Evolutionary conservation across 2,888 invertebrate genomes (phyloP).

Genomic region (Brenthis daphne): DNA sequence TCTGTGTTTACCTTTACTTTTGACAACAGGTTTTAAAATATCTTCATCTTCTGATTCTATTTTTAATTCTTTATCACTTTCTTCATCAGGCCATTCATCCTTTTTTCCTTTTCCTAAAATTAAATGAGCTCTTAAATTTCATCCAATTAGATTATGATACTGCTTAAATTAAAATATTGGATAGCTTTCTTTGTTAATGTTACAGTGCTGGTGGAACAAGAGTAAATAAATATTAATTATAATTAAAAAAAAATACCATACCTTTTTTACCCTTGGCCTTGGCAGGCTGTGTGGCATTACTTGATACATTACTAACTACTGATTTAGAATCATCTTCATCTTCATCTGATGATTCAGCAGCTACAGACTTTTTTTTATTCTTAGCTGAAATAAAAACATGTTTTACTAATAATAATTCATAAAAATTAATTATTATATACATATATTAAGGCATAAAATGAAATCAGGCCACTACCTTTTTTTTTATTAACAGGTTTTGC

Average conservation of each 20-base stretch:
- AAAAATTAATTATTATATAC: neutral
- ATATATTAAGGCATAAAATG: neutral
- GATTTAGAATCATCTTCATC: slow-evolving; percentile 69
- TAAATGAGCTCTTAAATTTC: neutral
- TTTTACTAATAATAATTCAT: neutral
- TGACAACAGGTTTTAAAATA: slow-evolving; percentile 62
- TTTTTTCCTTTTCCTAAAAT: slow-evolving; percentile 77
- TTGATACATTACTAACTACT: slow-evolving; percentile 67
- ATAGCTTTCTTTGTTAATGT: neutral
- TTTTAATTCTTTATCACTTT: slow-evolving; percentile 72
- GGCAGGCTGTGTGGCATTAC: slow-evolving; percentile 54
- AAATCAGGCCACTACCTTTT: slow-evolving; percentile 60
- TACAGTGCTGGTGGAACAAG: too few relatives aligned
- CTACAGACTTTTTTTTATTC: slow-evolving; percentile 71
- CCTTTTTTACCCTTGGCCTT: slow-evolving; percentile 68
- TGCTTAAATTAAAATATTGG: neutral
- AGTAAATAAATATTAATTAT: neutral
- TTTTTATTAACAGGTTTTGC: slow-evolving; percentile 71
- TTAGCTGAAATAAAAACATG: slow-evolving; percentile 38
- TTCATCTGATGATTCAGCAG: slow-evolving; percentile 79
- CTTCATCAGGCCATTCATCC: slow-evolving; percentile 80
- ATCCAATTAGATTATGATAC: neutral
- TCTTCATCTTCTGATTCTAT: slow-evolving; percentile 64
- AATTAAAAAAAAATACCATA: slow-evolving; percentile 36
- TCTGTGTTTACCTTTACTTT: slow-evolving; percentile 72